Evolutionary conservation across 2,113 vertebrate species (phyloP).

Genomic region (Microcebus tavaratra): DNA sequence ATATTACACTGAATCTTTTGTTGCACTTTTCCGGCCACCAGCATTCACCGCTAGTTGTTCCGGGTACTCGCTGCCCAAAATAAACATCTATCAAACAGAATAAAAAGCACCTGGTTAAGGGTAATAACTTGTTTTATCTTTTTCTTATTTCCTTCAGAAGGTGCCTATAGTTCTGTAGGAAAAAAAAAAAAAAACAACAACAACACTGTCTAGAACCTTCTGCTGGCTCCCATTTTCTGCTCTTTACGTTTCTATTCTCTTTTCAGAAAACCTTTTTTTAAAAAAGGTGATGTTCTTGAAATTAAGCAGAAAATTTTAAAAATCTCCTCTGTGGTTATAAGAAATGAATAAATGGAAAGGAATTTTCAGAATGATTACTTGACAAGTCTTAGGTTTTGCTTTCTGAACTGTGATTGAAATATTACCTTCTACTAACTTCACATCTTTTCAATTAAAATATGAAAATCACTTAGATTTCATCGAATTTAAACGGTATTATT

Average conservation of each 20-base stretch:
- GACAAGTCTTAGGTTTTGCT: neutral
- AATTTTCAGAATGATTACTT: neutral
- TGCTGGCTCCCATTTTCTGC: neutral
- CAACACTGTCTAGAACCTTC: neutral
- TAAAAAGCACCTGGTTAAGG: neutral
- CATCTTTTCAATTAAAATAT: neutral
- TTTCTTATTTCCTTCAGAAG: neutral
- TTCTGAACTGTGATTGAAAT: neutral
- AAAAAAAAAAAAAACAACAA: neutral
- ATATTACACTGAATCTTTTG: neutral
- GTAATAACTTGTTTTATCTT: neutral
- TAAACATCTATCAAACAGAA: neutral
- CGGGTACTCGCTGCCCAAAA: neutral
- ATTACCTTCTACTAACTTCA: neutral
- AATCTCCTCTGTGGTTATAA: neutral
- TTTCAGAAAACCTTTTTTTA: neutral
- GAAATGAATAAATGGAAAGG: neutral
- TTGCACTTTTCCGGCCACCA: neutral
- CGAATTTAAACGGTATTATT: neutral
- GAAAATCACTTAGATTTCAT: neutral
- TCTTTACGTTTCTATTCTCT: neutral
- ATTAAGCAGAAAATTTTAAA: neutral
- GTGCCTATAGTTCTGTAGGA: neutral
- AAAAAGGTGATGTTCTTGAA: neutral
- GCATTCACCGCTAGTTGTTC: neutral